Evolutionary conservation across 1,140 invertebrate species (phyloP).

Genomic region (Drosophila miranda): DNA sequence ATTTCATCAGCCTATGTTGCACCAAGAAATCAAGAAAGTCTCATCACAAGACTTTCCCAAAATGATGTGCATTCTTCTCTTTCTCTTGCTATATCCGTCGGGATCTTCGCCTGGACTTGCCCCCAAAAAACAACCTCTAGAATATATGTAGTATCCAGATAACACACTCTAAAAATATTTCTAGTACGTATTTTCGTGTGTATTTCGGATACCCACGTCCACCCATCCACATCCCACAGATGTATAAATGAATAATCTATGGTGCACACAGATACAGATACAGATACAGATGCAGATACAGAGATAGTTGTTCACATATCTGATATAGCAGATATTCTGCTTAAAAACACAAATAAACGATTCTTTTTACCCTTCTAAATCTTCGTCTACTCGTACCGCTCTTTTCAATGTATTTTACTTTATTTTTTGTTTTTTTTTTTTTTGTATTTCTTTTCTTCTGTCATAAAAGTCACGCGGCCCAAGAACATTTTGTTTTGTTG

Average conservation of each 20-base stretch:
- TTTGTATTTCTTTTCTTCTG: conserved; percentile 48
- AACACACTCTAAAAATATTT: too few relatives aligned
- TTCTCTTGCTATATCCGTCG: conserved; percentile 16
- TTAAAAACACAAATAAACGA: conserved; percentile 63
- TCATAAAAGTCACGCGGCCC: conserved; percentile 65
- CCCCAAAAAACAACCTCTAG: conserved; percentile 42
- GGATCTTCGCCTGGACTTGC: conserved; percentile 31
- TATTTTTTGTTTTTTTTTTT: conserved; percentile 16
- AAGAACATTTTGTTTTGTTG: conserved; percentile 31
- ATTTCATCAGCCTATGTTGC: too few relatives aligned
- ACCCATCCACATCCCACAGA: too few relatives aligned
- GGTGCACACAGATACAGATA: conserved; percentile 3
- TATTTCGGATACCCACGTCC: too few relatives aligned
- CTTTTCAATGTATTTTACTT: conserved; percentile 4
- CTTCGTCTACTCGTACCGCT: conserved; percentile 14
- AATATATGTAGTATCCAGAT: too few relatives aligned
- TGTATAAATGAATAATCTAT: conserved; percentile 24
- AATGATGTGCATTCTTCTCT: neutral
- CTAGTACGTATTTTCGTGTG: too few relatives aligned
- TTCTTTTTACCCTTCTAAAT: conserved; percentile 23
- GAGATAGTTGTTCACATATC: conserved; percentile 12
- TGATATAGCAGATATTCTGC: conserved; percentile 6
- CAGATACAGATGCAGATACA: conserved; percentile 15
- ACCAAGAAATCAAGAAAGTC: neutral
- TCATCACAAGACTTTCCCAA: neutral